A percentile compares a stretch with the other conserved stretches of the same genome.
phyloP scores from a whole-genome alignment of 2,797 vertebrate genomes.

The Anomalospiza imberbis region DNA sequence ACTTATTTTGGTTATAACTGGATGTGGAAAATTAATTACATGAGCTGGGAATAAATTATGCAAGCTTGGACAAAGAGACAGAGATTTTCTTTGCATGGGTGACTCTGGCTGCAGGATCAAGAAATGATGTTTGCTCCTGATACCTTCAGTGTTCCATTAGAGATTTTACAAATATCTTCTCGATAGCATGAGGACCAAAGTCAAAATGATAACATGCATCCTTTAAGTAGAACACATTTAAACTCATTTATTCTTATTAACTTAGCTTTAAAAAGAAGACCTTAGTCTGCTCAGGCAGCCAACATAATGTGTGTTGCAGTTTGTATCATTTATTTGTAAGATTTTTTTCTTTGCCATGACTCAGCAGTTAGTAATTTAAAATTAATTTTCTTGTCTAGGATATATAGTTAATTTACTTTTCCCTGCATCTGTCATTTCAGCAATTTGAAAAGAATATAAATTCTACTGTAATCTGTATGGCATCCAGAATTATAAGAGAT shows the following conservation, averaged over 20 bases:
- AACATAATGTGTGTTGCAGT: not conserved
- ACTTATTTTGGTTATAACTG: not conserved
- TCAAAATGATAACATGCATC: not conserved
- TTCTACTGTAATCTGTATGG: not conserved
- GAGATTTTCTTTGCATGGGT: not conserved
- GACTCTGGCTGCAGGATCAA: not conserved
- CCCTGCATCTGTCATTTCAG: not conserved
- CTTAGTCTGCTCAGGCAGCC: not conserved
- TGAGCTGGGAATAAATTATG: not conserved
- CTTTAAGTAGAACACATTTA: not conserved
- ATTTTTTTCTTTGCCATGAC: not conserved
- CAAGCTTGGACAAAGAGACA: not conserved
- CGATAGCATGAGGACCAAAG: not conserved
- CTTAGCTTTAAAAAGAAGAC: not conserved
- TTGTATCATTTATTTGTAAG: not conserved
- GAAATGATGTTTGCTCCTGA: not conserved
- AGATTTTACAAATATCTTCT: not conserved
- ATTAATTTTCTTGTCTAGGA: not conserved
- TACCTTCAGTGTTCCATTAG: not conserved
- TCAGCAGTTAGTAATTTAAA: not conserved
- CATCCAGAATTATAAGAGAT: not conserved
- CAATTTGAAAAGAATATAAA: not conserved
- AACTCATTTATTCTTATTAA: not conserved
- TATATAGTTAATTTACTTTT: not conserved
- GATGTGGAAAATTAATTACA: not conserved